Conservation (phyloP, 2,113 vertebrate species). For the Urocitellus parryii region DNA sequence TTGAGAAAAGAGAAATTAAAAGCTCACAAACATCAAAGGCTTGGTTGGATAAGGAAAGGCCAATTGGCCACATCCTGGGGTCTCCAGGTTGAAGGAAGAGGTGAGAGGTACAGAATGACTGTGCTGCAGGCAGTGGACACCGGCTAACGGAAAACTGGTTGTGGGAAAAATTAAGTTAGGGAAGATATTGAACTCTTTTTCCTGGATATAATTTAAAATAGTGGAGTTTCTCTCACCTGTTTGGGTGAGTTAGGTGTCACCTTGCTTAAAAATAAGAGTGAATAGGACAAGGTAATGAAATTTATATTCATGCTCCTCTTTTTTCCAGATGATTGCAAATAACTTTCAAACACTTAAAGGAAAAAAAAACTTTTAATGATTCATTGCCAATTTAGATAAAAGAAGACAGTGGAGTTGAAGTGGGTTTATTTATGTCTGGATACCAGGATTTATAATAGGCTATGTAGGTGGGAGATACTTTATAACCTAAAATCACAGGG, state of each 20-base stretch:
- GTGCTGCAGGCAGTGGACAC: rapidly evolving
- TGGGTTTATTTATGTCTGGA: conserved; percentile 73
- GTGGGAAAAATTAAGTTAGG: neutral
- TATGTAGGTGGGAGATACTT: conserved; percentile 68
- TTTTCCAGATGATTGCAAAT: neutral
- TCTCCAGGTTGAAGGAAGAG: neutral
- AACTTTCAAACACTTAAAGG: conserved; percentile 52
- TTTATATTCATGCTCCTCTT: neutral
- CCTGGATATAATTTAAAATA: neutral
- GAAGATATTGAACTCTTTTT: neutral
- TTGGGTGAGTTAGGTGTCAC: neutral
- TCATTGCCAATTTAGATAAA: conserved; percentile 56
- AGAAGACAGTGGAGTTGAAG: conserved; percentile 58
- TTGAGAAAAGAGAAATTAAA: neutral
- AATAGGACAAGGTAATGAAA: neutral
- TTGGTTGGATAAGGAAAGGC: neutral
- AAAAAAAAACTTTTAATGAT: neutral
- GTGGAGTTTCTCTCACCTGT: neutral
- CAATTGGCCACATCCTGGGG: neutral
- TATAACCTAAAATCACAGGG: conserved; percentile 46
- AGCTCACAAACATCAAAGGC: neutral
- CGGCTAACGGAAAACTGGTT: neutral
- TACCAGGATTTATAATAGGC: conserved; percentile 61
- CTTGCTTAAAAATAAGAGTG: neutral
- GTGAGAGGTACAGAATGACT: rapidly evolving